Percentiles rank a stretch among this genome's conserved stretches.
These are phyloP conservation scores for Brachionus manjavacas DNA, from an alignment of 1,140 invertebrate species.

Conservation along the genomic window DNA sequence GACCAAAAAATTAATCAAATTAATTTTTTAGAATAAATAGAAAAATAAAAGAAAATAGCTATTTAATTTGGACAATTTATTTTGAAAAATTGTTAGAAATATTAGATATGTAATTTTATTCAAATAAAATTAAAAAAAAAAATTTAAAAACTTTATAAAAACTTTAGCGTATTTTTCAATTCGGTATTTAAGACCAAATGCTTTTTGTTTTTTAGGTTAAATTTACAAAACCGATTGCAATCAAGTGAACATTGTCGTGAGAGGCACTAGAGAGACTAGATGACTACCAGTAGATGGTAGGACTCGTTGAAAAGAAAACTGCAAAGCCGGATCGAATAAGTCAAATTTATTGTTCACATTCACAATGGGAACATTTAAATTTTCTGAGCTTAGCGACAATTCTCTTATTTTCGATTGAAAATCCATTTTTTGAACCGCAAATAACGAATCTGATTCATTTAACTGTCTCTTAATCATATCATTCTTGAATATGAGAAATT, in stretches of 20 bases:
- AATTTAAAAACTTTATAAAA: not conserved
- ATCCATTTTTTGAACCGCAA: conserved; percentile 25
- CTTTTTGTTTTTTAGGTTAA: not conserved
- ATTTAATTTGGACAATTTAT: not conserved
- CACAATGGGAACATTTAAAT: conserved; percentile 24
- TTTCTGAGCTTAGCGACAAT: not conserved
- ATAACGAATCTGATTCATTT: conserved; percentile 27
- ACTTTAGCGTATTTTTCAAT: not conserved
- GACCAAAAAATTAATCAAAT: no score
- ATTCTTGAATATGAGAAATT: conserved; percentile 23
- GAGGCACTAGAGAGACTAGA: conserved; percentile 3
- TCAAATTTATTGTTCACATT: conserved; percentile 27
- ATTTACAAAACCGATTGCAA: not conserved
- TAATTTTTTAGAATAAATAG: not conserved
- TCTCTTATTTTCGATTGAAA: conserved; percentile 37
- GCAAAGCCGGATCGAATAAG: not conserved
- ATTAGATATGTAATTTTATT: not conserved
- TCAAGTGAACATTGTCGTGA: not conserved
- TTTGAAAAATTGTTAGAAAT: not conserved
- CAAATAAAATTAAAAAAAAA: conserved; percentile 2
- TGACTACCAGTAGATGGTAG: not conserved
- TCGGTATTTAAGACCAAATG: not conserved
- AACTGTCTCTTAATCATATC: conserved; percentile 34
- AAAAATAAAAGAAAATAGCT: not conserved
- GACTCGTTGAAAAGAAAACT: not conserved